A percentile compares a stretch with the other conserved stretches of the same genome.
phyloP scores from a whole-genome alignment of 2,113 vertebrate species.

The Lota lota region DNA sequence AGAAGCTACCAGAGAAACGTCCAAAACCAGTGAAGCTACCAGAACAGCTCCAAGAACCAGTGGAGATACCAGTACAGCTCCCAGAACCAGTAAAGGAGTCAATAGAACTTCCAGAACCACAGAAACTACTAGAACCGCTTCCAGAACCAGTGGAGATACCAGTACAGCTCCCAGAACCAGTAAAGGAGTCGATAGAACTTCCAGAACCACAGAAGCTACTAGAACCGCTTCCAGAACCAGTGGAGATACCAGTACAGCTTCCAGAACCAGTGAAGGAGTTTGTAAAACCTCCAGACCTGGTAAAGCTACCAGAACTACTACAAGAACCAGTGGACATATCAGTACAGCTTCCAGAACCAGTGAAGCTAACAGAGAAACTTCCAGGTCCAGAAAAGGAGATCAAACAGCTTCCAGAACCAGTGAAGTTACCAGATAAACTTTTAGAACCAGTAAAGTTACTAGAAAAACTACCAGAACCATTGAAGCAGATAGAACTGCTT shows the following conservation, averaged over 20 bases:
- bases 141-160: background rate
- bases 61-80: background rate
- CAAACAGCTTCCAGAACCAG: slow-evolving; percentile 8
- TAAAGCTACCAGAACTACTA: slow-evolving; percentile 15
- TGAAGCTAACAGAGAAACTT: background rate
- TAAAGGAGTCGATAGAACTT: slow-evolving; percentile 16
- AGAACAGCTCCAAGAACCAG: no score
- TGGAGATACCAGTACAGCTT: slow-evolving; percentile 1
- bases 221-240: background rate
- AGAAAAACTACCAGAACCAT: background rate
- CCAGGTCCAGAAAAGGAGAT: slow-evolving; percentile 13
- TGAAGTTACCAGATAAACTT: background rate
- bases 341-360: background rate
- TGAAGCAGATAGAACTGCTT: background rate
- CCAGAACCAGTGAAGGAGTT: background rate
- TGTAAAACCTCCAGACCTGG: background rate
- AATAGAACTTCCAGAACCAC: no score
- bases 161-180: slow-evolving; percentile 5
- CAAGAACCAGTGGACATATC: background rate
- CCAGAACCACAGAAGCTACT: background rate
- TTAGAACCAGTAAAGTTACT: background rate
- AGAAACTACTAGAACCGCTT: no score
- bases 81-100: background rate
- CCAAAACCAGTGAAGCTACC: no score
- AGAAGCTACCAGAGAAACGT: background rate